Evolutionary conservation across 2,797 vertebrate species (phyloP), one percentile per base, ranked within the genome.

Genomic region (Esox lucius): DNA sequence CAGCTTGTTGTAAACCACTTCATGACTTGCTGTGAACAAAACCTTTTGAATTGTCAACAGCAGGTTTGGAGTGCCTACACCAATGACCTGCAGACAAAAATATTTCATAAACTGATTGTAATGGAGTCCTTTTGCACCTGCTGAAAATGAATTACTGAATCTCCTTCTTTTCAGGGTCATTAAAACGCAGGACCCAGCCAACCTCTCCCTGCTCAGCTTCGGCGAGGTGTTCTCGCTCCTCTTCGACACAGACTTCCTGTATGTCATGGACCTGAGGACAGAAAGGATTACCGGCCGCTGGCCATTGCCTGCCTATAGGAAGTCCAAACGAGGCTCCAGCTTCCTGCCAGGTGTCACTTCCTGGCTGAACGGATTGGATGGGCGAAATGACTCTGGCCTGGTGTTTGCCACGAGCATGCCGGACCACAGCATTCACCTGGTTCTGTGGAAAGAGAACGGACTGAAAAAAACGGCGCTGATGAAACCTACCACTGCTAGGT

Each of bases 401-500:
- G 97, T 99, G 86, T 99, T 99, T 79, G 98, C 98, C 84, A 99
- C 98, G 81, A 99, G 98, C 90, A 99, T 99, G 98, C 98, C 98
- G 0, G 98, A 99, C 90, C 96, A 99, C 92, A 99, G 98, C 94
- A 99, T 99, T 92, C 98, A 99, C 88, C 87, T 99, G 91, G 98
- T 99, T 64, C 92, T 99, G 89, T 99, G 98, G 98, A 99, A 96
- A 87, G 97, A 98, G 86, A 97, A 97, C 0, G 94, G 96, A 84
- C 35, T 99, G 95, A 1, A 17, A 13, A 17, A 42, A 22, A 0
- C 16, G 5, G 35, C 5, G 59, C 61, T 4, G 39, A 42, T 17
- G 16, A 17, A 61, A 22, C 35, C 9, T 48, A 75, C 51, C 82
- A 79, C 51, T 13, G 46, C 48, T 70, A 51, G 26, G 46, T 70